A percentile compares a stretch with the other conserved stretches of the same genome.
Evolutionary conservation across 2,888 invertebrate species (phyloP).

Genomic region (Phlogophora meticulosa): DNA sequence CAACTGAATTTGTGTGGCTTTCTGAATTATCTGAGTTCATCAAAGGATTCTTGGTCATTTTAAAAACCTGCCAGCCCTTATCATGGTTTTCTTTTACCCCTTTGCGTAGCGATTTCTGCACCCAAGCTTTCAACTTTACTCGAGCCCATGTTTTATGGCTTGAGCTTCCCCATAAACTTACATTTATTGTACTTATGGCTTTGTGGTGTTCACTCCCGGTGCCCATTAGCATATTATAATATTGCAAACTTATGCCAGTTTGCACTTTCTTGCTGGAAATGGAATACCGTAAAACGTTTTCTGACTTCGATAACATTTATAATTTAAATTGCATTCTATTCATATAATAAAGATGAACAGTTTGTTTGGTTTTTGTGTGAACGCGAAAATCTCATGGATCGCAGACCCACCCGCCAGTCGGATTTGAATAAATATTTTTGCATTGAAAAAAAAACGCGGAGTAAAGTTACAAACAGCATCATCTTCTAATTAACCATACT

Average conservation of each 20-base stretch:
- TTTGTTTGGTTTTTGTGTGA: no score
- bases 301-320: constrained; percentile 4
- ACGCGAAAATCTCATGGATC: no score
- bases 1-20: neutral
- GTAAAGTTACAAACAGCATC: no score
- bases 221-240: constrained; percentile 43
- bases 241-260: constrained; percentile 34
- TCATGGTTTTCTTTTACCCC: constrained; percentile 22
- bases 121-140: constrained; percentile 25
- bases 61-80: constrained; percentile 26
- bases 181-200: constrained; percentile 26
- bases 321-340: constrained; percentile 19
- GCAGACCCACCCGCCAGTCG: no score
- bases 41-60: neutral
- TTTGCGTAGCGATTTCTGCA: constrained; percentile 29
- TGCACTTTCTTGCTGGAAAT: constrained; percentile 5
- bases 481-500: no score
- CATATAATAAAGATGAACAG: no score
- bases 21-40: neutral
- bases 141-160: constrained; percentile 31
- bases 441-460: no score
- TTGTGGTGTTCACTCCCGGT: constrained; percentile 10
- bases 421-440: no score
- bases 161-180: constrained; percentile 35
- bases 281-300: neutral